Evolutionary conservation across 2,888 invertebrate species (phyloP).

Genomic region (Epirrhoe tristata): DNA sequence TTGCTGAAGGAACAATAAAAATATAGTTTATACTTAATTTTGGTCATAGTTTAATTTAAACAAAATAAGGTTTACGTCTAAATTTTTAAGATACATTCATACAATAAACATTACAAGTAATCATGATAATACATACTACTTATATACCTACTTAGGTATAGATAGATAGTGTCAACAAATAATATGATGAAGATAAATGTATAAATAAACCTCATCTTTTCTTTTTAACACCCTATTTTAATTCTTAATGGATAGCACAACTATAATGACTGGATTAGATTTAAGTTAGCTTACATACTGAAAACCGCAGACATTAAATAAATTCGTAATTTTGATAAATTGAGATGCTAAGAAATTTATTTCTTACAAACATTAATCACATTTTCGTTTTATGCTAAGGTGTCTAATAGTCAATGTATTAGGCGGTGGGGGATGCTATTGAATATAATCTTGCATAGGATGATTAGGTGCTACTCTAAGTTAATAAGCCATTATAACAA

Average conservation of each 20-base stretch:
- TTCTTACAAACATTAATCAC: too few relatives aligned
- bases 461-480: not conserved
- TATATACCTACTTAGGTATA: not conserved
- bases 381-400: not conserved
- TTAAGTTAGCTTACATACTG: slow-evolving; percentile 5
- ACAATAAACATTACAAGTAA: slow-evolving; percentile 16
- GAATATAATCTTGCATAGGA: not conserved
- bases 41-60: slow-evolving; percentile 40
- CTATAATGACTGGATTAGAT: slow-evolving; percentile 22
- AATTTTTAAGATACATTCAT: slow-evolving; percentile 30
- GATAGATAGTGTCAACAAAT: slow-evolving; percentile 23
- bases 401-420: not conserved
- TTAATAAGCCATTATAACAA: not conserved
- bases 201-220: slow-evolving; percentile 20
- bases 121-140: slow-evolving; percentile 8
- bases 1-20: slow-evolving; percentile 5
- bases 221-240: not conserved
- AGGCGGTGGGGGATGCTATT: not conserved
- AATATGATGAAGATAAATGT: not conserved
- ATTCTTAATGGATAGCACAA: slow-evolving; percentile 23
- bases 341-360: slow-evolving; percentile 5
- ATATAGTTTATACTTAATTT: slow-evolving; percentile 17
- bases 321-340: slow-evolving; percentile 17
- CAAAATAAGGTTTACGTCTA: slow-evolving; percentile 39
- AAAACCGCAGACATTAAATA: slow-evolving; percentile 11